Evolutionary conservation across 2,888 invertebrate species (phyloP), one percentile per base, ranked within the genome.

Genomic region (Lasioglossum vierecki): DNA sequence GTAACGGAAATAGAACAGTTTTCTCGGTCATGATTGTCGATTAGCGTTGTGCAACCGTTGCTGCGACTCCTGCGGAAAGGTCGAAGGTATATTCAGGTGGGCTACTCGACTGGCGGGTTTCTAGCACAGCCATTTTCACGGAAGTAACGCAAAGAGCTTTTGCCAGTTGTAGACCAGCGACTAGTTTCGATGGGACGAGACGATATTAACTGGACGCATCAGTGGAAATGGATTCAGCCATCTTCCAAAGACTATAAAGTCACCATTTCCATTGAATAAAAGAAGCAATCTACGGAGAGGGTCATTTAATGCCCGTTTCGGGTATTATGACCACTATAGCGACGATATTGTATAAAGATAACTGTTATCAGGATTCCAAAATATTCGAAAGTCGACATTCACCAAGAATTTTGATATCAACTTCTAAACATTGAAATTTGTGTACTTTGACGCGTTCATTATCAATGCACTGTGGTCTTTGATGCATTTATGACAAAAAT

Each of bases 81-180:
- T 88, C 80, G 73, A 86, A 88, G 88, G 88, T 88, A 60, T 68
- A 39, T 76, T n/a, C 70, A 75, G 76, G 76, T 80, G 60, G 73
- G 71, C 72, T 44, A 76, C 80, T 84, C 75, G 79, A 80, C 71
- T 26, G 63, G 74, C 73, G 68, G 68, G 80, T 75, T 85, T 85
- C 85, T 82, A 60, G 78, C 78, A 15, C 74, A 66, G 26, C 11
- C 77, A 77, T 73, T 84, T 82, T 70, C 66, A 22, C 75, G 68
- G 71, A 79, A 82, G 72, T 46, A 74, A 68, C 60, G 49, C 35
- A 26, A 44, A 46, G n/a, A 49, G 35, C 35, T 86, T 76, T 57
- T 82, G 70, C 39, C 46, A 26, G 18, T 35, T 41, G 39, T n/a
- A 15, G 57, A 72, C 66, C 66, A 41, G 71, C 46, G 26, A 39